These are phyloP conservation scores for Leptosomus discolor DNA, from an alignment of 2,113 vertebrate genomes.

Conservation along the genomic window DNA sequence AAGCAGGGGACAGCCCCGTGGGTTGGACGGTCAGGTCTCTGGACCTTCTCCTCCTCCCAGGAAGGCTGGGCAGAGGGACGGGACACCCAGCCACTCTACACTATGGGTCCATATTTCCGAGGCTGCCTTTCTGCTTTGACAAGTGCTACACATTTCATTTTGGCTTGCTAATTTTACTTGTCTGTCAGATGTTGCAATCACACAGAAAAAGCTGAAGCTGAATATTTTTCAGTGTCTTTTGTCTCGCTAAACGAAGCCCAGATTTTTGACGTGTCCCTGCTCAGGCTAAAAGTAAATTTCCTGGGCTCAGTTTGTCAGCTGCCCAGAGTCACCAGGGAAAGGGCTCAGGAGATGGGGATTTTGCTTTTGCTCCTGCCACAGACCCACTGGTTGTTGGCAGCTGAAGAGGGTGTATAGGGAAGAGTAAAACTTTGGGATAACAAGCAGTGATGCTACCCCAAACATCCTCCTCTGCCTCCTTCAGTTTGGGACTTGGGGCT, in stretches of 20 bases:
- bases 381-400: not conserved
- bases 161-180: not conserved
- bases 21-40: rapidly evolving
- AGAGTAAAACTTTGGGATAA: not conserved
- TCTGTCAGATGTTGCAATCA: not conserved
- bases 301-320: not conserved
- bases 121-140: not conserved
- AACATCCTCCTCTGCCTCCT: not conserved
- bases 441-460: not conserved
- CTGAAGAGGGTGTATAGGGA: not conserved
- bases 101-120: rapidly evolving
- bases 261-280: not conserved
- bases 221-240: not conserved
- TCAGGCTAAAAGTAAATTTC: not conserved
- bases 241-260: not conserved
- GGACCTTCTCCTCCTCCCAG: not conserved
- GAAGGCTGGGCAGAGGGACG: not conserved
- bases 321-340: not conserved
- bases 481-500: not conserved
- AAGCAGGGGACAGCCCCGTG: rapidly evolving
- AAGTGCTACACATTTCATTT: not conserved
- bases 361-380: not conserved
- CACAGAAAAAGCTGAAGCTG: not conserved
- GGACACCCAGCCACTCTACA: rapidly evolving
- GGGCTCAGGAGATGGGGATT: not conserved